A percentile compares a stretch with the other conserved stretches of the same genome.
Evolutionary conservation across 2,113 vertebrate genomes (phyloP).

Genomic region (Clinocottus analis): DNA sequence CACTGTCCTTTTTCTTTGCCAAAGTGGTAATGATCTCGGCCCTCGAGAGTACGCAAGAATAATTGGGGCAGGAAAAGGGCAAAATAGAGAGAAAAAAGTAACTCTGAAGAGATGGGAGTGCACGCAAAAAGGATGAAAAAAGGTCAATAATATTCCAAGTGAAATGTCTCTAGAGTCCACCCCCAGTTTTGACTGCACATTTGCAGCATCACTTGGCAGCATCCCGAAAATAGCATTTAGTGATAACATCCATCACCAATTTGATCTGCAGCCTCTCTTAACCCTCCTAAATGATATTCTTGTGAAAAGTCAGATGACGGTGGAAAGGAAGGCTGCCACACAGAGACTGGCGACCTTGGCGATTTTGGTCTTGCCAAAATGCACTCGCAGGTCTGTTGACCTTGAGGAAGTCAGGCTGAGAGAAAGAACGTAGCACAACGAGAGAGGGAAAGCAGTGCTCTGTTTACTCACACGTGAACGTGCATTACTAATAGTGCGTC

Average conservation of each 20-base stretch:
- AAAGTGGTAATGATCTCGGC: constrained; percentile 52
- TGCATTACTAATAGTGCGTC: not conserved
- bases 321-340: not conserved
- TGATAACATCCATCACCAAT: constrained; percentile 34
- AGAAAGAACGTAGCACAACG: not conserved
- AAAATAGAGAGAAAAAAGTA: constrained; percentile 19
- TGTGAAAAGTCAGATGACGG: not conserved
- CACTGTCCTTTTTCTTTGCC: constrained; percentile 37
- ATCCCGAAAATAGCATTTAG: constrained; percentile 19
- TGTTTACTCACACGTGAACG: no score
- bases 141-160: constrained; percentile 32
- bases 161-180: constrained; percentile 16
- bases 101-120: constrained; percentile 27
- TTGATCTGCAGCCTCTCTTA: constrained; percentile 21
- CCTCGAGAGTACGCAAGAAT: constrained; percentile 26
- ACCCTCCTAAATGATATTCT: constrained; percentile 23
- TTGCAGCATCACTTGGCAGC: constrained; percentile 19
- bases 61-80: constrained; percentile 38
- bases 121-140: constrained; percentile 35
- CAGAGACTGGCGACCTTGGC: not conserved
- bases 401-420: not conserved
- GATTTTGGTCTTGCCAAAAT: not conserved
- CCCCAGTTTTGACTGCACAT: constrained; percentile 26
- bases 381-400: no score
- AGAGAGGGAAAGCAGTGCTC: no score